Conservation (phyloP, 1,140 invertebrate species). For the Holcopasites calliopsidis region DNA sequence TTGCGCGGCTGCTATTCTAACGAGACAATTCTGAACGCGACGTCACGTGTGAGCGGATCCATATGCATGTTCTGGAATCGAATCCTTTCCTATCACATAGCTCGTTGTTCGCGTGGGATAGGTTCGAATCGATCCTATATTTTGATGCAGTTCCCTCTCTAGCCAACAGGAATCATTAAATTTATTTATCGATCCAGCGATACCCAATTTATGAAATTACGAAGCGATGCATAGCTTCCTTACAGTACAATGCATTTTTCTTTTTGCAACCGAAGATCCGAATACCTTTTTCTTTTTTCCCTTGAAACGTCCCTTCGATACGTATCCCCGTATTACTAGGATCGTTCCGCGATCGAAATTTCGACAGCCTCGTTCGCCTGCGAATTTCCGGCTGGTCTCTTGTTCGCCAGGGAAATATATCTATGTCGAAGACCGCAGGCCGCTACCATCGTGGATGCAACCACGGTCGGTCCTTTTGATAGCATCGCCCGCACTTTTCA, state of each 20-base stretch:
- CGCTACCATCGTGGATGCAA: not conserved
- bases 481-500: conserved; percentile 14
- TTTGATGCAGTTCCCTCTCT: not conserved
- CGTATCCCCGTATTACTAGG: not conserved
- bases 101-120: not conserved
- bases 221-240: too few species aligned
- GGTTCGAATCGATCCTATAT: not conserved
- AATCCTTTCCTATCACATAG: conserved; percentile 13
- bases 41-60: conserved; percentile 33
- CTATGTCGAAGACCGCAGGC: conserved; percentile 22
- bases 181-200: not conserved
- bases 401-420: not conserved
- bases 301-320: not conserved
- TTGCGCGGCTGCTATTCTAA: conserved; percentile 12
- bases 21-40: conserved; percentile 24
- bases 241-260: too few species aligned
- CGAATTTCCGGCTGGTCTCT: conserved; percentile 8
- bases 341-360: conserved; percentile 4
- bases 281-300: too few species aligned
- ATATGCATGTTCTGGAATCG: conserved; percentile 4
- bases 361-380: not conserved
- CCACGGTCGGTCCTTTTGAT: conserved; percentile 9
- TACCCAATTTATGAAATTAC: too few species aligned
- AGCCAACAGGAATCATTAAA: not conserved
- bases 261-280: too few species aligned